Conservation (phyloP, 2,888 invertebrate genomes). For the Hyposoter dolosus region DNA sequence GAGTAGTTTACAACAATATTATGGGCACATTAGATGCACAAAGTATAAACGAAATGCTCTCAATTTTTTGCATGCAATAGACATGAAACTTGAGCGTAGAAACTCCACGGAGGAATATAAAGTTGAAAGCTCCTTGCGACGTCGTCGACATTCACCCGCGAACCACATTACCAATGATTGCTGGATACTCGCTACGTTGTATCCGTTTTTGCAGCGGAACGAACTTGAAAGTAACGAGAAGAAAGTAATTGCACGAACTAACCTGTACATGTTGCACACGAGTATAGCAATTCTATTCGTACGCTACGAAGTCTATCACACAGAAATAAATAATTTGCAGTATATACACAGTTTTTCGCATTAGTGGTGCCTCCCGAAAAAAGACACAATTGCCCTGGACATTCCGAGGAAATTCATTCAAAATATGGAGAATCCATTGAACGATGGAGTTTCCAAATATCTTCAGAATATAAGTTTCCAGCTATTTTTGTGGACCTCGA, state of each 20-base stretch:
- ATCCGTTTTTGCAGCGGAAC: background rate
- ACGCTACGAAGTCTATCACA: background rate
- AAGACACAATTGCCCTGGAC: background rate
- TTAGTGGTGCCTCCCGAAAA: no score
- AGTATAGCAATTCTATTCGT: background rate
- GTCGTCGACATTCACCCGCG: background rate
- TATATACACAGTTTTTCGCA: no score
- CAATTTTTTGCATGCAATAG: background rate
- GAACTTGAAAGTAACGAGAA: background rate
- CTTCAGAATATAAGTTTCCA: background rate
- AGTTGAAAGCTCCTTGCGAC: background rate
- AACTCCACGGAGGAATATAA: background rate
- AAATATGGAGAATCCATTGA: background rate
- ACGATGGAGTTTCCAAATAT: background rate
- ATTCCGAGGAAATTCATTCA: background rate
- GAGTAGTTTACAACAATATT: background rate
- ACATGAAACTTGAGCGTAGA: background rate
- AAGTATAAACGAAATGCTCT: slow-evolving; percentile 1
- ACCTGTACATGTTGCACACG: background rate
- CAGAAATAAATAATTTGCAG: no score
- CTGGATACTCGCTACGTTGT: background rate
- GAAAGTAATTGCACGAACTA: slow-evolving; percentile 13
- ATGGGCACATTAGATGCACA: background rate
- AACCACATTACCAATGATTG: slow-evolving; percentile 5
- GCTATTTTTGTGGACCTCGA: background rate